Percentiles rank a stretch among this genome's conserved stretches.
These are phyloP conservation scores for Scolopax mira DNA, from an alignment of 2,113 vertebrate genomes.

Conservation along the genomic window DNA sequence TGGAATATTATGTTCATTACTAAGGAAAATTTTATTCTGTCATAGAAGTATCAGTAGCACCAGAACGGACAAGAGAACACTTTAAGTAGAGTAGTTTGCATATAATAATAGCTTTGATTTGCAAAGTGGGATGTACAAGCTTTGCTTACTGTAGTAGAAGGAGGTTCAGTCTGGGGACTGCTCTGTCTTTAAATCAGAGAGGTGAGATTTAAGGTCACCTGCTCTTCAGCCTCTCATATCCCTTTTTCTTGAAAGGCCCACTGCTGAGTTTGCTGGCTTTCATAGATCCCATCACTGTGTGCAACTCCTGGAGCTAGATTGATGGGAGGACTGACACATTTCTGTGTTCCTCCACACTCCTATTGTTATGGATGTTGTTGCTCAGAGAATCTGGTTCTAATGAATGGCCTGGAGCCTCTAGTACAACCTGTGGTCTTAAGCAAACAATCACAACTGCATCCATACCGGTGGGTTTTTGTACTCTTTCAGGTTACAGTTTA, in stretches of 20 bases:
- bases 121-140: neutral
- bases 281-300: neutral
- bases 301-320: neutral
- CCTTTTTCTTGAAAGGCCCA: neutral
- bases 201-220: neutral
- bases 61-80: neutral
- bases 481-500: neutral
- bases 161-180: neutral
- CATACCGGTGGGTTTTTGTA: neutral
- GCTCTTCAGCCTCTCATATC: neutral
- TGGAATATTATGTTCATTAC: neutral
- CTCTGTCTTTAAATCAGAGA: neutral
- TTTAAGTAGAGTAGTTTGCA: neutral
- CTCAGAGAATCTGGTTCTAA: neutral
- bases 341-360: neutral
- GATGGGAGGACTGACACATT: neutral
- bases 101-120: neutral
- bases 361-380: rapidly evolving
- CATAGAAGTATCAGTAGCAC: neutral
- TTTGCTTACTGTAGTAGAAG: neutral
- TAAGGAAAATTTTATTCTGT: neutral
- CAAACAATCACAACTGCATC: neutral
- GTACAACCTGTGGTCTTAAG: neutral
- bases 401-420: neutral
- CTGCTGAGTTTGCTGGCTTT: neutral